Evolutionary conservation across 35 echinoderm and acorn worm species (phyloP).

Genomic region (Diadema setosum): DNA sequence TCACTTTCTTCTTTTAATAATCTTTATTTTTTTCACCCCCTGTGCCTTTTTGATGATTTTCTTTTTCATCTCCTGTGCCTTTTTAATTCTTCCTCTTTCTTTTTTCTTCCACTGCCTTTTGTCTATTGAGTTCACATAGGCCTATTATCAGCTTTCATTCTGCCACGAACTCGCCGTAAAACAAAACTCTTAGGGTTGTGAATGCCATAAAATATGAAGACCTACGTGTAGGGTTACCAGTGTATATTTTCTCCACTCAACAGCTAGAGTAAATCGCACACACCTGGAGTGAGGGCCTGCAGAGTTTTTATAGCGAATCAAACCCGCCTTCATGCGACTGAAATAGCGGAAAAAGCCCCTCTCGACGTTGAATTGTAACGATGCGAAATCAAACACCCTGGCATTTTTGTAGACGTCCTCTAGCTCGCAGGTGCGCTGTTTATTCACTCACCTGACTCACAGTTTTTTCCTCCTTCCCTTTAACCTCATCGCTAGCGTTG

Average conservation of each 20-base stretch:
- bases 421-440: background rate
- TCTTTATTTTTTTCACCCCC: no score
- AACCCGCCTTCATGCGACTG: background rate
- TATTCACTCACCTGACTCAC: background rate
- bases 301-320: conserved; percentile 19
- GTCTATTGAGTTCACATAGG: no score
- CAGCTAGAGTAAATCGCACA: background rate
- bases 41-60: no score
- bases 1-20: no score
- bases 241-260: background rate
- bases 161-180: no score
- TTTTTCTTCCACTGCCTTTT: no score
- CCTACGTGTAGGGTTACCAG: background rate
- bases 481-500: background rate
- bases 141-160: no score
- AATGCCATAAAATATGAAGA: no score
- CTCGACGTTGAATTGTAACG: conserved; percentile 13
- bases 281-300: background rate
- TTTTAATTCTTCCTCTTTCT: no score
- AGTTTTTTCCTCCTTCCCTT: background rate
- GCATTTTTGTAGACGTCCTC: background rate
- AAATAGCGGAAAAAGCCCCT: background rate
- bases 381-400: background rate
- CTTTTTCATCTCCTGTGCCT: no score
- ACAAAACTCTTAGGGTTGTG: no score